These are phyloP conservation scores for Oryctes rhinoceros DNA, from an alignment of 1,140 invertebrate genomes.

Conservation along the genomic window DNA sequence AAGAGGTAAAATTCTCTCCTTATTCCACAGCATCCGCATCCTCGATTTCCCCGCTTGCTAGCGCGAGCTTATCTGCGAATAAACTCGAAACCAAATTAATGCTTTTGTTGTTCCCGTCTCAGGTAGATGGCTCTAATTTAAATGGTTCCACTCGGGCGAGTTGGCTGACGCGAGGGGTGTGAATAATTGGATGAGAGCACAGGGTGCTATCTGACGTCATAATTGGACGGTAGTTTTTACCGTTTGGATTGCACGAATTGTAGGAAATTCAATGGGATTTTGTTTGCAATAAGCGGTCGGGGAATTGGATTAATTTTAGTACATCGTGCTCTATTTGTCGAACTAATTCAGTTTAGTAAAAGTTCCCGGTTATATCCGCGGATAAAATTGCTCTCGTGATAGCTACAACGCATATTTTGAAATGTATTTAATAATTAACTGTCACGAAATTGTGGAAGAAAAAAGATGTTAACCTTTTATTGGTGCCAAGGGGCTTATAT, in stretches of 20 bases:
- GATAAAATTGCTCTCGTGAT: no score
- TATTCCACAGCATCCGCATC: not conserved
- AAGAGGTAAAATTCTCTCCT: not conserved
- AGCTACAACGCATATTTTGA: no score
- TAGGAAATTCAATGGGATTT: slow-evolving; percentile 2
- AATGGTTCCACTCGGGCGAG: not conserved
- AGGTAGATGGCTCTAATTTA: slow-evolving; percentile 1
- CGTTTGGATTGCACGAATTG: not conserved
- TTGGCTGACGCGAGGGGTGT: not conserved
- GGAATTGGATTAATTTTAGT: not conserved
- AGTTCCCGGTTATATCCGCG: no score
- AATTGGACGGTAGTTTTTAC: not conserved
- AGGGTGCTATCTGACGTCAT: not conserved
- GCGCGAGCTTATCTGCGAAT: not conserved
- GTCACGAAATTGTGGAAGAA: no score
- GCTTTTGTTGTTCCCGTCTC: slow-evolving; percentile 16
- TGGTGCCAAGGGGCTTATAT: no score
- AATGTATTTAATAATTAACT: no score
- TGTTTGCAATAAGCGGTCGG: not conserved
- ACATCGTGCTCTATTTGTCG: not conserved
- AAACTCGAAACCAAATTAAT: slow-evolving; percentile 18
- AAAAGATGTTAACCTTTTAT: no score
- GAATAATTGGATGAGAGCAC: slow-evolving; percentile 4
- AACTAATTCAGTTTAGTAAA: not conserved
- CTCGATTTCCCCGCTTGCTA: not conserved